Conservation (phyloP, 2,113 vertebrate genomes). For the Pollimyrus isidori region DNA sequence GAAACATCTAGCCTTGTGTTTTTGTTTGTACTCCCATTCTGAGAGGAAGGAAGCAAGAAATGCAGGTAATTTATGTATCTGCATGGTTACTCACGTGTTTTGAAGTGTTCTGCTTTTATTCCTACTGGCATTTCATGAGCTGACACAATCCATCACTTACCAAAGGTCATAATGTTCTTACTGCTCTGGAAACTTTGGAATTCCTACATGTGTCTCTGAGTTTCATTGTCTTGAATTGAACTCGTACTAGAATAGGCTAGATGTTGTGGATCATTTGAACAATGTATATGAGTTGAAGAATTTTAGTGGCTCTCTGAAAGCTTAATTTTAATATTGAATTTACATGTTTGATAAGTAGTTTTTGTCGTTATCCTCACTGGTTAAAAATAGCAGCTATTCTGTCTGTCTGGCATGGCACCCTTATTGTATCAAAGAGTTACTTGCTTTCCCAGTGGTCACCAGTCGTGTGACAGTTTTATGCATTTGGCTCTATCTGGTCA, state of each 20-base stretch:
- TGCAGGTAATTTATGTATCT: conserved; percentile 35
- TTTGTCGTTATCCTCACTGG: neutral
- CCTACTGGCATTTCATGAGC: neutral
- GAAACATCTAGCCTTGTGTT: conserved; percentile 8
- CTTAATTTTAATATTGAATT: neutral
- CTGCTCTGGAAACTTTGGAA: neutral
- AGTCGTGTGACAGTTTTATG: neutral
- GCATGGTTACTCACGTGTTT: conserved; percentile 68
- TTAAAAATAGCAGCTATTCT: neutral
- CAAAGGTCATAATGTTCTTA: neutral
- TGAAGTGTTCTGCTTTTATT: neutral
- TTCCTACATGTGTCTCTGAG: neutral
- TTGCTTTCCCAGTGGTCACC: neutral
- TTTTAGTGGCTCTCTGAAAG: neutral
- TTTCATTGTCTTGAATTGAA: neutral
- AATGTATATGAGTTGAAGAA: neutral
- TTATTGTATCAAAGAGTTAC: neutral
- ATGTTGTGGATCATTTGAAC: neutral
- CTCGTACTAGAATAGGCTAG: neutral
- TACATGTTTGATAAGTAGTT: neutral
- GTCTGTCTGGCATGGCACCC: neutral
- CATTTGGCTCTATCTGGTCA: neutral
- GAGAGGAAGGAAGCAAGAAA: neutral
- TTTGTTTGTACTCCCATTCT: neutral
- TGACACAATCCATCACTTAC: neutral